A percentile compares a stretch with the other conserved stretches of the same genome.
phyloP scores from a whole-genome alignment of 2,888 invertebrate genomes.

The Drosophila villosipedis region DNA sequence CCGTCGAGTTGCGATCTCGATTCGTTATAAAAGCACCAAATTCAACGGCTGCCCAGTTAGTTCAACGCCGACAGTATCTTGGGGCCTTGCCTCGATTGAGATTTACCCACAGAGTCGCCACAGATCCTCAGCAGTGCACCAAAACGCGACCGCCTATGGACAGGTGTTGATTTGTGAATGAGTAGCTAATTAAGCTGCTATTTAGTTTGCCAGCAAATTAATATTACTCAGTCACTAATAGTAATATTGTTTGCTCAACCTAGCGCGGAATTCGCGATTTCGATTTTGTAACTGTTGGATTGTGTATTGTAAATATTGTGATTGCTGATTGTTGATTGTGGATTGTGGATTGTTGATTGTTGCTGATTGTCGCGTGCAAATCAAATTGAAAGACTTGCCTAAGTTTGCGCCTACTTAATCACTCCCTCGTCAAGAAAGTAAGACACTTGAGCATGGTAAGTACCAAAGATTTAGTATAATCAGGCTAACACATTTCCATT shows the following conservation, averaged over 20 bases:
- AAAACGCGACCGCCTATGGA: constrained; percentile 31
- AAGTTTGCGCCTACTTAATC: constrained; percentile 15
- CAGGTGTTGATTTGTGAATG: constrained; percentile 62
- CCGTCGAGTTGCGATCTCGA: constrained; percentile 40
- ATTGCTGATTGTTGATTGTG: constrained; percentile 15
- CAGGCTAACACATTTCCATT: neutral
- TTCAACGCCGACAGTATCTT: constrained; percentile 73
- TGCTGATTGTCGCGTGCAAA: constrained; percentile 27
- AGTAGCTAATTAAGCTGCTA: constrained; percentile 58
- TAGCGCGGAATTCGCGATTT: constrained; percentile 63
- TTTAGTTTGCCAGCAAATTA: constrained; percentile 44
- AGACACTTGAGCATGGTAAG: constrained; percentile 43
- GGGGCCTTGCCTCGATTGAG: constrained; percentile 60
- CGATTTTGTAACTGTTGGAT: constrained; percentile 51
- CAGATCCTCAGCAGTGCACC: constrained; percentile 23
- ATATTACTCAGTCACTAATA: constrained; percentile 30
- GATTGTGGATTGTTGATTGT: constrained; percentile 14
- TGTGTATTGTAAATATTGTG: constrained; percentile 48
- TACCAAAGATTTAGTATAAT: neutral
- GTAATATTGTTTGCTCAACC: constrained; percentile 60
- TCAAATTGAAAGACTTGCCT: constrained; percentile 67
- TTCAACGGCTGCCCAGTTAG: constrained; percentile 78
- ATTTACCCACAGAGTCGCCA: constrained; percentile 28
- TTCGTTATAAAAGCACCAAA: constrained; percentile 84
- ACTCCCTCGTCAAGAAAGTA: constrained; percentile 15